Conservation (phyloP, 2,888 invertebrate species). For the Lepetodrilus schrolli region DNA sequence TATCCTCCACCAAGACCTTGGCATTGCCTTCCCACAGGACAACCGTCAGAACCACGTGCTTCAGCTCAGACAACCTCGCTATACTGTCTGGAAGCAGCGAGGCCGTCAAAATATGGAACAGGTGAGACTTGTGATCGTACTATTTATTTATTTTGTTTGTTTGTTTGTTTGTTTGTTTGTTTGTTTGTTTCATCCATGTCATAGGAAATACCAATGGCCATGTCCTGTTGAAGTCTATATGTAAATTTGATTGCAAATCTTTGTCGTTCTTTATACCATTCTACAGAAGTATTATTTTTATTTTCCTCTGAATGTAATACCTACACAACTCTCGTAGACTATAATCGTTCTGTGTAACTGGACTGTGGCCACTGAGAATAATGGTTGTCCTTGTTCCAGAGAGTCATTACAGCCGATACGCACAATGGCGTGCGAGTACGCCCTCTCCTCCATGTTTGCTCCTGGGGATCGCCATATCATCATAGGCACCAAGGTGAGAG, state of each 20-base stretch:
- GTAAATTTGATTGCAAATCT: neutral
- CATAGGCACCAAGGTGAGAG: constrained; percentile 84
- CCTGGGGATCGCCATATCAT: constrained; percentile 93
- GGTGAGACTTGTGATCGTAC: constrained; percentile 78
- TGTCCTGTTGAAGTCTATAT: neutral
- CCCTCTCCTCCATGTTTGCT: constrained; percentile 85
- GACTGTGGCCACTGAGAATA: no score
- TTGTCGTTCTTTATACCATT: no score
- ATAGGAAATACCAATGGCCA: neutral
- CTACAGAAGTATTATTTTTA: no score
- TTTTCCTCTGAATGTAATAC: no score
- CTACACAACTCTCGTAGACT: no score
- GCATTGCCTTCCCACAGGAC: constrained; percentile 89
- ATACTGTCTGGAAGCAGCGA: constrained; percentile 91
- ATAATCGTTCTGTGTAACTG: no score
- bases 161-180: neutral
- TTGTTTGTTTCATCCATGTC: neutral
- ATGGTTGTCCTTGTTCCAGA: no score
- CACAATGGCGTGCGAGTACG: constrained; percentile 83
- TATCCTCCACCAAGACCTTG: constrained; percentile 74
- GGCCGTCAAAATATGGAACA: constrained; percentile 94
- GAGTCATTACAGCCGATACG: constrained; percentile 81
- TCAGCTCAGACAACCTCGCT: constrained; percentile 92
- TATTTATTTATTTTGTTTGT: no score
- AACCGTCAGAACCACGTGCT: constrained; percentile 89